Evolutionary conservation across 2,888 invertebrate genomes (phyloP).

Genomic region (Nebria brevicollis): DNA sequence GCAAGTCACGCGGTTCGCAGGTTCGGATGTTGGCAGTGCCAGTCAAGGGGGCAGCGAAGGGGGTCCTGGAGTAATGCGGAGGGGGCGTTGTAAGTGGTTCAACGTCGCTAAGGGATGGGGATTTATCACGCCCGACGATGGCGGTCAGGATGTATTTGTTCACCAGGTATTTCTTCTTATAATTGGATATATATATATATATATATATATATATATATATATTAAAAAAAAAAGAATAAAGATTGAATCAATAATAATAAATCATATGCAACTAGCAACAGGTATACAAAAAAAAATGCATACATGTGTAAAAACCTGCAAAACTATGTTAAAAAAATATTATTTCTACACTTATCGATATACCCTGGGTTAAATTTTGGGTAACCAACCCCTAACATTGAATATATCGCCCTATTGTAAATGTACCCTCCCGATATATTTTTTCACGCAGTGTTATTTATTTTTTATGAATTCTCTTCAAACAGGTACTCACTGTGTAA

Average conservation of each 20-base stretch:
- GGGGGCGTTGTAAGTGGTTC: conserved; percentile 94
- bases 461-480: conserved; percentile 39
- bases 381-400: conserved; percentile 31
- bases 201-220: neutral
- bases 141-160: conserved; percentile 91
- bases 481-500: conserved; percentile 36
- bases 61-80: conserved; percentile 71
- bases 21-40: conserved; percentile 62
- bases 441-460: conserved; percentile 31
- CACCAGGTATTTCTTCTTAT: conserved; percentile 78
- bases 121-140: conserved; percentile 91
- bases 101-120: conserved; percentile 97
- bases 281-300: neutral
- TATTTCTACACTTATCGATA: neutral
- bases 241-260: neutral
- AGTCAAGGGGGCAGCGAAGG: conserved; percentile 61
- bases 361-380: conserved; percentile 16
- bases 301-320: neutral
- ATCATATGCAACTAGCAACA: conserved; percentile 4
- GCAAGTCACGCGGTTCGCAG: conserved; percentile 53
- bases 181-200: neutral
- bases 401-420: conserved; percentile 20
- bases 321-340: conserved; percentile 1
- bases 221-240: neutral
- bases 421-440: conserved; percentile 15